phyloP scores from a whole-genome alignment of 2,888 invertebrate genomes.

The Drosophila kanekoi region DNA sequence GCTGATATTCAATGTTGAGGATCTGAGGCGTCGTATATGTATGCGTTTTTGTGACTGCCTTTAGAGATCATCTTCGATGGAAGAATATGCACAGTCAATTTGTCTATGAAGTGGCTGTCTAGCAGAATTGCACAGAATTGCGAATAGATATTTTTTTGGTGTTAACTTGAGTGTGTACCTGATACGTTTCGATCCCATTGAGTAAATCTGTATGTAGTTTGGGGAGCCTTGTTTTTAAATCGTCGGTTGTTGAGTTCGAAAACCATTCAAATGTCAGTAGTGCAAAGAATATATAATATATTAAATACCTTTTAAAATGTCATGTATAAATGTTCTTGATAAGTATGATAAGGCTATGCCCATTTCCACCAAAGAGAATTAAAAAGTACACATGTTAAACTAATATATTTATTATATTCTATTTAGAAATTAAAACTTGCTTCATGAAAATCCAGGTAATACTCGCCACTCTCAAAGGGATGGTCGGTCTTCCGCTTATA shows the following conservation, averaged over 20 bases:
- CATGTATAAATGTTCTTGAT: too few relatives aligned
- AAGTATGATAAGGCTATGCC: too few relatives aligned
- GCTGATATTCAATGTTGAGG: slow-evolving; percentile 40
- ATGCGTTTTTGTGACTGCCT: slow-evolving; percentile 55
- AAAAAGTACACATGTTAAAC: too few relatives aligned
- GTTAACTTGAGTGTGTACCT: background rate
- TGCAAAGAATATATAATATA: too few relatives aligned
- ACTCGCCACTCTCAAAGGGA: too few relatives aligned
- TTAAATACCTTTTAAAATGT: too few relatives aligned
- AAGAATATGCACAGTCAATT: background rate
- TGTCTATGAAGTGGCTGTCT: background rate
- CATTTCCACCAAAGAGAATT: too few relatives aligned
- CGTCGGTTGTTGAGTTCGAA: slow-evolving; percentile 24
- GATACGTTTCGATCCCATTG: background rate
- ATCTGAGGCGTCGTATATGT: slow-evolving; percentile 48
- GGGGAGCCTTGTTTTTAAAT: slow-evolving; percentile 40
- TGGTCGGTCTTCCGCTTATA: too few relatives aligned
- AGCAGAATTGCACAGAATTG: background rate
- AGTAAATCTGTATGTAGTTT: background rate
- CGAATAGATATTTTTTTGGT: background rate
- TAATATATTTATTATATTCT: too few relatives aligned
- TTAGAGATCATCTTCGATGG: background rate
- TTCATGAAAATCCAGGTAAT: too few relatives aligned
- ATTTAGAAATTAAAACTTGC: too few relatives aligned
- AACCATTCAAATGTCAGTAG: slow-evolving; percentile 49